Conservation (phyloP, 1,140 invertebrate species). For the Homarus americanus region DNA sequence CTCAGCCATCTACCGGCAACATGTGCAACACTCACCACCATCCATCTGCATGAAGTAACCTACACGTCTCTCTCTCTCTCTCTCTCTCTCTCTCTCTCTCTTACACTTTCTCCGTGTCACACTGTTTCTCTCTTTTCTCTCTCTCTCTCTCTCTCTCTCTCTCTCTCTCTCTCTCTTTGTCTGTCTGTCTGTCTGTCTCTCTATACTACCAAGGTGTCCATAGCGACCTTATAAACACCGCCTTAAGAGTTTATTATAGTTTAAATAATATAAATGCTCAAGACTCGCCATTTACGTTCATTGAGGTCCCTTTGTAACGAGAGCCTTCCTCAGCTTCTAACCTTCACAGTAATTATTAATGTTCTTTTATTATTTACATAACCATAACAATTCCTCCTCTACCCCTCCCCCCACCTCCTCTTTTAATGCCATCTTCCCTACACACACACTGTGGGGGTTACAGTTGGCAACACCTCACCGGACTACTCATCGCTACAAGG, state of each 20-base stretch:
- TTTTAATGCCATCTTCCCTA: too few relatives aligned
- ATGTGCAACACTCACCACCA: too few relatives aligned
- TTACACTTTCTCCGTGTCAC: neutral
- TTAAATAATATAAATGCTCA: neutral
- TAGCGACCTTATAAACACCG: neutral
- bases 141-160: neutral
- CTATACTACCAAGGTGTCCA: neutral
- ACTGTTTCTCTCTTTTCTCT: neutral
- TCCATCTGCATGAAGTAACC: too few relatives aligned
- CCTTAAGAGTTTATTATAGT: neutral
- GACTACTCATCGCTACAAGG: too few relatives aligned
- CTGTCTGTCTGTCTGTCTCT: neutral
- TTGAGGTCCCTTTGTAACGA: neutral
- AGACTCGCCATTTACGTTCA: neutral
- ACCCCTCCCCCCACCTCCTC: too few relatives aligned
- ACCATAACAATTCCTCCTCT: neutral
- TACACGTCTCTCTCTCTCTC: too few relatives aligned
- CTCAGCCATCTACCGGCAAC: too few relatives aligned
- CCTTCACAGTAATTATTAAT: neutral
- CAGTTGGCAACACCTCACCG: too few relatives aligned
- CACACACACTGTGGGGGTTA: too few relatives aligned
- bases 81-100: too few relatives aligned
- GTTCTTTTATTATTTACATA: neutral
- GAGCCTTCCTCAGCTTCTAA: neutral
- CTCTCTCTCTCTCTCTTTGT: slow-evolving; percentile 16